phyloP scores from a whole-genome alignment of 2,888 invertebrate species.

The Tachina fera region DNA sequence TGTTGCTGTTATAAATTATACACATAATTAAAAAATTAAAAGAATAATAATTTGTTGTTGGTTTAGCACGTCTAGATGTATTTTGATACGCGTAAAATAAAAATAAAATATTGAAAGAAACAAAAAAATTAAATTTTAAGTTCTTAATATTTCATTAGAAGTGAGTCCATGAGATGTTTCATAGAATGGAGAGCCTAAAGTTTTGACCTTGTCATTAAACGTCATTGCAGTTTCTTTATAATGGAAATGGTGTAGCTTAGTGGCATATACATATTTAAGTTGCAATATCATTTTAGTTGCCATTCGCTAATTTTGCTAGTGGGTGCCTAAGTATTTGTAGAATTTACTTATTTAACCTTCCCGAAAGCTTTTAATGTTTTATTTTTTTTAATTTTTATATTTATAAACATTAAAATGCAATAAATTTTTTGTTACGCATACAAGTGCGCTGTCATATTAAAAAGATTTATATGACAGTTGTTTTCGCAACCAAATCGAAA shows the following conservation, averaged over 20 bases:
- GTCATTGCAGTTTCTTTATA: background rate
- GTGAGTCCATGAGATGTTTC: no score
- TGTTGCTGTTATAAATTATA: no score
- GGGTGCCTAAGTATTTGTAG: conserved; percentile 56
- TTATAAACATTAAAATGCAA: conserved; percentile 18
- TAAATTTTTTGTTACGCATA: conserved; percentile 39
- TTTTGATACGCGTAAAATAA: no score
- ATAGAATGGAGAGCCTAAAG: no score
- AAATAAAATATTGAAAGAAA: no score
- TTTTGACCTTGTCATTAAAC: background rate
- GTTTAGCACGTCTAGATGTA: no score
- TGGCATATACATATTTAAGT: background rate
- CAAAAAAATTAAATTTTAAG: no score
- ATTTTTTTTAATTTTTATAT: conserved; percentile 13
- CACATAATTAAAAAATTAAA: no score
- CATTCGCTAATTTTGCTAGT: conserved; percentile 23
- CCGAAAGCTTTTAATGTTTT: conserved; percentile 31
- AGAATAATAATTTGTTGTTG: no score
- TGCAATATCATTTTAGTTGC: conserved; percentile 39
- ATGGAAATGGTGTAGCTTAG: conserved; percentile 39
- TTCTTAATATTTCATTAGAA: no score
- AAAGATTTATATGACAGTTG: conserved; percentile 36
- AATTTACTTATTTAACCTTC: conserved; percentile 48
- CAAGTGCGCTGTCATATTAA: conserved; percentile 24
- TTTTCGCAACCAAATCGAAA: conserved; percentile 13